Base-by-base conservation (phyloP, 1,140 invertebrate genomes). In the Macrobrachium rosenbergii region DNA sequence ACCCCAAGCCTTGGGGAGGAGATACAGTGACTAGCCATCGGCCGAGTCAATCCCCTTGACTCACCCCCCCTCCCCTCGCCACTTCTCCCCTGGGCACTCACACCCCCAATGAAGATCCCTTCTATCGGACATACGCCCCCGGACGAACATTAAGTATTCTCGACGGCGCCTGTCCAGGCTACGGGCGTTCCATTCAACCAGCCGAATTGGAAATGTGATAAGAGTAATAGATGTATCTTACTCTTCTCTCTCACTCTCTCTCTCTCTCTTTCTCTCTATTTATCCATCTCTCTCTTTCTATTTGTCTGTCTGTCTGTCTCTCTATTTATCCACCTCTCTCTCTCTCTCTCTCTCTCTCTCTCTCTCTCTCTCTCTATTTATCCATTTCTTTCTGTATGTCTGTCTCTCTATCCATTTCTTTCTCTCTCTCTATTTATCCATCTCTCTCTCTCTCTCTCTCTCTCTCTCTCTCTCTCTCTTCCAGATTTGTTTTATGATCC, bases 281-380 rank as follows among this genome's bases (percentile, higher is more conserved):
- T n/a, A n/a, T 37, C 28, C 3, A 1, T 37, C 28, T 37, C 28
- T 37, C 28, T 37, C 28, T 37, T 3, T 37, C 28, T 37, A 3
- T 37, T 3, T 37, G 1, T 37, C 28, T 37, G 1, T 37, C 28
- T 37, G 1, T 37, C 28, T 37, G 1, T 37, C 28, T 37, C 28
- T 37, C 28, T 37, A 2, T 3, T 37, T 37, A 37, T 37, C 28
- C 3, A 3, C 3, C n/a, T n/a, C n/a, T n/a, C n/a, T 75, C 78
- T 28, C 78, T 80, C 45, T 62, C 78, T 80, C 76, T 73, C 72
- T 37, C 72, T 73, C 72, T 37, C 23, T 73, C n/a, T 37, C 72
- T 73, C 37, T 37, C 37, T 37, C 52, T 58, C 52, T 78, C n/a
- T 58, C 45, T 52, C 45, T 52, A n/a, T n/a, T n/a, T n/a, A n/a